Base-by-base conservation (phyloP, 2,888 invertebrate species). In the Elysia crispata region DNA sequence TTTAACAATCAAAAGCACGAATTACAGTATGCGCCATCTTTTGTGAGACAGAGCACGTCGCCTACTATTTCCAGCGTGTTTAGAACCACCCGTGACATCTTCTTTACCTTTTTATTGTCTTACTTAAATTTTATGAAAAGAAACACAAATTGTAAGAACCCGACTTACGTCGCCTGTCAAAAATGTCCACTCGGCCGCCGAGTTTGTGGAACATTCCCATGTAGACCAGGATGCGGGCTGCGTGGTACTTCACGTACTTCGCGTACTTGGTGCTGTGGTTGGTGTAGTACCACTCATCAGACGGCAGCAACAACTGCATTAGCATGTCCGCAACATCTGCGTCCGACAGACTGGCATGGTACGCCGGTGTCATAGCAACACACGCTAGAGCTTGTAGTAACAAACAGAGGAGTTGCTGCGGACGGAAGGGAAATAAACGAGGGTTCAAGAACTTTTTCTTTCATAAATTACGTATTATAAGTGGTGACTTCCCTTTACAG, bases 261-360 rank as follows among this genome's bases (percentile, higher is more conserved):
- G 94, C 94, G 87, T 94, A 94, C 88, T 94, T 93, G 70, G 94
- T 95, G 85, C 94, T 94, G 89, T 94, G 94, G 87, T 94, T 94
- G 72, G 94, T 95, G 91, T 95, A 95, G 91, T 94, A 95, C 94
- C 94, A 94, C 87, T 95, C 95, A 88, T 95, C 94, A 0, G 94
- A 94, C 25, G 95, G 95, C 83, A 95, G 92, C 77, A 95, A 92
- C 82, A 95, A 92, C 89, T 94, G 94, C 86, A 94, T 94, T 67
- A 95, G 90, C 84, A 93, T 93, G 89, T 94, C 94, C 18, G 94
- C 94, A 73, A 94, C 92, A 83, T 94, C 94, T 20, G 94, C 93
- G 49, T 94, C 94, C 41, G 93, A 91, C 77, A 95, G 91, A 0
- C 93, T 90, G 31, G 92, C 91, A 89, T 95, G 94, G 86, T 94